Base-by-base conservation (phyloP, 2,113 vertebrate species). In the Muscicapa adusta region DNA sequence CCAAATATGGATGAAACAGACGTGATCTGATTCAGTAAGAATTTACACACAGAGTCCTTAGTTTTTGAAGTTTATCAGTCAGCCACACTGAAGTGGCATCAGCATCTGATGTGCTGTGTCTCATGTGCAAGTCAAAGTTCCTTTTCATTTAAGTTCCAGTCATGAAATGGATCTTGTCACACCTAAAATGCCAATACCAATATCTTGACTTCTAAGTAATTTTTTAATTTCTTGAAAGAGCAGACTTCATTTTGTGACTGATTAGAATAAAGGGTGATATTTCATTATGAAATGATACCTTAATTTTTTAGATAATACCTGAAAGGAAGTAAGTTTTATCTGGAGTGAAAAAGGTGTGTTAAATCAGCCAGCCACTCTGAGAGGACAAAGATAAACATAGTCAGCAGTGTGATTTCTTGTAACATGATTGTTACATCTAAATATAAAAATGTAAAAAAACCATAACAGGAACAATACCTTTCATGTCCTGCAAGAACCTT, bases 391-490 rank as follows among this genome's bases (percentile, higher is more conserved):
- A 51, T 51, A 92, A 89, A 75, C 16, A 36, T 4, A 48, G 23
- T 5, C 9, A 66, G 36, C 8, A 71, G 12, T 26, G 5, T 51
- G 79, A 34, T 34, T 61, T 89, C 26, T 50, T 53, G 23, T 65
- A 70, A 53, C 12, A 17, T 6, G n/a, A 86, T 58, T 90, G 23
- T 33, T 40, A 11, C 25, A 71, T 51, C n/a, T 60, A 60, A 66
- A 40, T 40, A 13, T 18, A 53, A 91, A 94, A 74, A 36, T 40
- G 10, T 58, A 60, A 66, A 53, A 91, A 94, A 74, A 36, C 36
- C 0, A 0, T 56, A 77, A 88, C 6, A 47, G 12, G 31, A 82
- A 40, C 24, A 3, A 34, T 10, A 5, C 12, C 28, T 14, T 82
- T 53, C 65, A 42, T 14, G 19, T 42, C n/a, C 8, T 18, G 33